phyloP scores from a whole-genome alignment of 2,888 invertebrate species.

The Spicauda simplicius region DNA sequence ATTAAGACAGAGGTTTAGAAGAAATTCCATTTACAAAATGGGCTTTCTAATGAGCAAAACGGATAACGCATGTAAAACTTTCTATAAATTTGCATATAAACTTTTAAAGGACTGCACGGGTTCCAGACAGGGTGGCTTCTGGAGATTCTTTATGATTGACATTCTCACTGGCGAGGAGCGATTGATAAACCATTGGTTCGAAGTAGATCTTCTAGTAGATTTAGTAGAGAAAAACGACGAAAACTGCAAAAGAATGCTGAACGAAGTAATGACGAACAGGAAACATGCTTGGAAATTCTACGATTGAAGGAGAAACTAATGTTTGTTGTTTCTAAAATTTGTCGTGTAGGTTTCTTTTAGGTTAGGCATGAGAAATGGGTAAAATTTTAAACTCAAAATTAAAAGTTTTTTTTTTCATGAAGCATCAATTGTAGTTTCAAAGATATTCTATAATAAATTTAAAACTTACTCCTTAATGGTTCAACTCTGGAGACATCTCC shows the following conservation, averaged over 20 bases:
- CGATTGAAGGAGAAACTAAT: constrained; percentile 41
- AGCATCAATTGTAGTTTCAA: too few relatives aligned
- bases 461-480: too few relatives aligned
- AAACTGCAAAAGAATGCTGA: constrained; percentile 42
- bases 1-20: constrained; percentile 46
- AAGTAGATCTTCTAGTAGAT: constrained; percentile 54
- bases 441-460: too few relatives aligned
- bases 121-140: constrained; percentile 3
- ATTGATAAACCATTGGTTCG: constrained; percentile 55
- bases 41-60: constrained; percentile 61
- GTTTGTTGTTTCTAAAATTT: too few relatives aligned
- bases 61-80: constrained; percentile 53
- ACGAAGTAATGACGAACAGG: constrained; percentile 38
- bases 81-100: constrained; percentile 46
- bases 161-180: constrained; percentile 51
- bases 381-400: too few relatives aligned
- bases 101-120: constrained; percentile 44
- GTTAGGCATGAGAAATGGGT: too few relatives aligned
- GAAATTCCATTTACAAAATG: constrained; percentile 59
- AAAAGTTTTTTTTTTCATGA: too few relatives aligned
- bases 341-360: too few relatives aligned
- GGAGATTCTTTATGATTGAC: constrained; percentile 39
- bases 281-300: constrained; percentile 49
- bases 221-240: constrained; percentile 51
- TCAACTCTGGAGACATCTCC: too few relatives aligned